Evolutionary conservation across 37 sponge, comb jelly and placozoan genomes (phyloP), one percentile per base, ranked within the genome.

Genomic region (Beroe ovata): DNA sequence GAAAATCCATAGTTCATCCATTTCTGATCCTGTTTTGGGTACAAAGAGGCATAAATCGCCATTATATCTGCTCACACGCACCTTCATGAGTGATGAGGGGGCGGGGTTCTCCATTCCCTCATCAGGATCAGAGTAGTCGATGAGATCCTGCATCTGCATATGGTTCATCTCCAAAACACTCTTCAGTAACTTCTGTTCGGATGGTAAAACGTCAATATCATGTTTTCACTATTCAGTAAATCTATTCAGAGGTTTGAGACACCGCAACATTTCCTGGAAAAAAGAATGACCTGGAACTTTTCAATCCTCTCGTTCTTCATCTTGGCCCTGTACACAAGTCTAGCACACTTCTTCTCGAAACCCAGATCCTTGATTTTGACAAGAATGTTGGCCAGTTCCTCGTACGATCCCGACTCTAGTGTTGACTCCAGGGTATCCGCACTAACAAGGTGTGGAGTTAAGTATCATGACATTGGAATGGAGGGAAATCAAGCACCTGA

Each of bases 91-190:
- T n/a, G 54, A 77, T 0, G 20, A 25, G 0, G 84, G 84, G 8
- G 84, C 54, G 11, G 42, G 84, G 84, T 77, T 77, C 0, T 77
- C 84, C 8, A 23, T 23, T 3, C 84, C 84, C n/a, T 77, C 84
- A 25, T 77, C 54, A 18, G 69, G 69, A 37, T 66, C 69, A 18
- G 69, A 66, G 84, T 77, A 77, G n/a, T 77, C 84, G 23, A 77
- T 77, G 2, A 77, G 84, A 20, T 77, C 84, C 84, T 77, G 84
- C 84, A 77, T 77, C 47, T 77, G 84, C 84, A 77, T 77, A 54
- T 77, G 84, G 54, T 42, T 77, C 84, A 77, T 77, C 54, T 77
- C 84, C 2, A 77, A 25, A 30, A 77, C 54, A 26, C 38, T 35
- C 25, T 77, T 77, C 47, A 77, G 38, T 6, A 77, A 54, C 20